A percentile compares a stretch with the other conserved stretches of the same genome.
phyloP scores from a whole-genome alignment of 1,140 invertebrate species.

The Sycophila sp. region DNA sequence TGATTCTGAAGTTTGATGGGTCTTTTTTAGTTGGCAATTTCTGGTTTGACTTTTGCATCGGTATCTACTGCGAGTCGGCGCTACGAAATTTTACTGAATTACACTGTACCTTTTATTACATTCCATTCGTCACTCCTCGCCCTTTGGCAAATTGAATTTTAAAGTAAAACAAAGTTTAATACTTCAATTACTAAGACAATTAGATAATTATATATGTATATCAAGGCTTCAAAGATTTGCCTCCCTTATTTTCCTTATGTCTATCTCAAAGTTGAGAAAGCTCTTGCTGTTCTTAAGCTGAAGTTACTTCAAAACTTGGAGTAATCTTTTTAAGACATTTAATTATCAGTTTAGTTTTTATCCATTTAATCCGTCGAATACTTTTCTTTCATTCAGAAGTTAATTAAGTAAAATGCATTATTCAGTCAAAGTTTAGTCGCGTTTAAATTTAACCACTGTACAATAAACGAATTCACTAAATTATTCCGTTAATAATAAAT shows the following conservation, averaged over 20 bases:
- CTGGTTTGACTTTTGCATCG: background rate
- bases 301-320: background rate
- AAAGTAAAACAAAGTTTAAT: constrained; percentile 25
- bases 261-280: background rate
- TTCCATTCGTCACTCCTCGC: background rate
- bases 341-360: background rate
- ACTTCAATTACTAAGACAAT: constrained; percentile 13
- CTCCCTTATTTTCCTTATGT: constrained; percentile 6
- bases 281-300: too few relatives aligned
- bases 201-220: constrained; percentile 24
- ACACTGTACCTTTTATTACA: background rate
- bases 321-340: background rate
- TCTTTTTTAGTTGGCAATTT: background rate
- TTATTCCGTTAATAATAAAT: too few relatives aligned
- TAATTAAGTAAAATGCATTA: too few relatives aligned
- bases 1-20: background rate
- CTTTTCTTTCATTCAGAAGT: too few relatives aligned
- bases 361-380: too few relatives aligned
- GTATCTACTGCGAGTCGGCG: background rate
- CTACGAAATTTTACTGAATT: too few relatives aligned
- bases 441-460: too few relatives aligned
- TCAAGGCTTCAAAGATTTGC: constrained; percentile 12
- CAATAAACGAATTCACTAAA: too few relatives aligned
- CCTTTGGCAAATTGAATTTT: constrained; percentile 13
- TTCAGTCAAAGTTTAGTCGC: too few relatives aligned